phyloP scores from a whole-genome alignment of 1,140 invertebrate genomes.

The Marisa cornuarietis region DNA sequence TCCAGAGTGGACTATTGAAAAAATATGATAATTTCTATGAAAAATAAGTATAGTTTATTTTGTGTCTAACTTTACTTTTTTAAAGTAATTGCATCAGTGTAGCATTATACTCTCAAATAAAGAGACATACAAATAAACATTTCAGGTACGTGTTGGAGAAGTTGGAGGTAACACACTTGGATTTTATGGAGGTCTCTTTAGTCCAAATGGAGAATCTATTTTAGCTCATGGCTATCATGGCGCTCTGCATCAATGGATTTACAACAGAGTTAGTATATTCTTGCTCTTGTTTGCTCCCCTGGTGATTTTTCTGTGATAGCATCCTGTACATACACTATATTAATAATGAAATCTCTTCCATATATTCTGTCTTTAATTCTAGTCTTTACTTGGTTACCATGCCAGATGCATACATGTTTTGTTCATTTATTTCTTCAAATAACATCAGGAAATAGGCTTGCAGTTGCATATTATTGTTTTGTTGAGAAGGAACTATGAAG shows the following conservation, averaged over 20 bases:
- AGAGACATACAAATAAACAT: background rate
- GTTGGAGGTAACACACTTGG: constrained; percentile 93
- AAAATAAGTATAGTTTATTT: background rate
- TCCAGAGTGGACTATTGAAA: no score
- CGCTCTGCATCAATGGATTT: constrained; percentile 91
- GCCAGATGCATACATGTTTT: no score
- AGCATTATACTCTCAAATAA: background rate
- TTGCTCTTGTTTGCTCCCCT: background rate
- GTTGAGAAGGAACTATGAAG: no score
- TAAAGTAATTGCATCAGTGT: background rate
- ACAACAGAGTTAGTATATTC: constrained; percentile 66
- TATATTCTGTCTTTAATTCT: no score
- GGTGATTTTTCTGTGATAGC: no score
- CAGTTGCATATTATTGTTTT: no score
- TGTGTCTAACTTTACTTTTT: background rate
- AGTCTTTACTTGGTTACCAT: no score
- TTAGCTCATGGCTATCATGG: constrained; percentile 91
- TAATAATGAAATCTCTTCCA: no score
- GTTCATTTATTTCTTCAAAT: no score
- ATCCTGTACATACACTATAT: no score
- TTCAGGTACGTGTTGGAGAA: constrained; percentile 75
- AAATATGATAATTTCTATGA: no score
- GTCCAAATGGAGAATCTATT: constrained; percentile 75
- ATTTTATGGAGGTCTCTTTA: constrained; percentile 89
- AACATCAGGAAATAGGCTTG: no score